Evolutionary conservation across 2,888 invertebrate species (phyloP).

Genomic region (Boloria euphrosyne): DNA sequence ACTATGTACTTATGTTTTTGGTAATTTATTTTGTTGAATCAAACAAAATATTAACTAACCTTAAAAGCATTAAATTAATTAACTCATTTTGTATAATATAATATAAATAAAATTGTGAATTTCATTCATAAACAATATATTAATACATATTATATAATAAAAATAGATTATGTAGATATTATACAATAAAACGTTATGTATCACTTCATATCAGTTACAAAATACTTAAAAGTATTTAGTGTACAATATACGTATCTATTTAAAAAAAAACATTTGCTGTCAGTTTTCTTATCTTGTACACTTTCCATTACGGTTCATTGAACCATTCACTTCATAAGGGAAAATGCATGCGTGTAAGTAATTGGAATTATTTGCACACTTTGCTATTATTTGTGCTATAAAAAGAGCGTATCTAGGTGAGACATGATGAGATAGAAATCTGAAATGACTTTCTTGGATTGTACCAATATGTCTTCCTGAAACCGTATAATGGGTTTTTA

Average conservation of each 20-base stretch:
- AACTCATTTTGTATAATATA: too few relatives aligned
- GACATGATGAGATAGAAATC: not conserved
- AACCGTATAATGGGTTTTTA: not conserved
- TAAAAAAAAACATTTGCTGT: slow-evolving; percentile 46
- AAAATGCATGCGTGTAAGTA: slow-evolving; percentile 53
- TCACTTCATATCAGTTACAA: not conserved
- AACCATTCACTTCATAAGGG: slow-evolving; percentile 59
- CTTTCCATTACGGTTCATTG: slow-evolving; percentile 66
- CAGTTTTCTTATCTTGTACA: slow-evolving; percentile 54
- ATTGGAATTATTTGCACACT: slow-evolving; percentile 41
- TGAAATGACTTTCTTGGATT: not conserved
- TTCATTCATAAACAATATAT: too few relatives aligned
- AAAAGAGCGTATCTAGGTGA: not conserved
- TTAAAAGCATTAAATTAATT: too few relatives aligned
- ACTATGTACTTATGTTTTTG: not conserved
- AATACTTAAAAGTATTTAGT: slow-evolving; percentile 2
- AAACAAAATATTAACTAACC: too few relatives aligned
- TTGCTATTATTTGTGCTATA: slow-evolving; percentile 3
- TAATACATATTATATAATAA: too few relatives aligned
- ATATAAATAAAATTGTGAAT: too few relatives aligned
- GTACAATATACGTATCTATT: slow-evolving; percentile 32
- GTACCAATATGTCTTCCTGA: not conserved
- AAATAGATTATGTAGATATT: too few relatives aligned
- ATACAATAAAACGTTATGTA: not conserved
- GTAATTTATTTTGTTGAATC: not conserved